Base-by-base conservation (phyloP, 2,888 invertebrate genomes). In the Cosmopolites sordidus region DNA sequence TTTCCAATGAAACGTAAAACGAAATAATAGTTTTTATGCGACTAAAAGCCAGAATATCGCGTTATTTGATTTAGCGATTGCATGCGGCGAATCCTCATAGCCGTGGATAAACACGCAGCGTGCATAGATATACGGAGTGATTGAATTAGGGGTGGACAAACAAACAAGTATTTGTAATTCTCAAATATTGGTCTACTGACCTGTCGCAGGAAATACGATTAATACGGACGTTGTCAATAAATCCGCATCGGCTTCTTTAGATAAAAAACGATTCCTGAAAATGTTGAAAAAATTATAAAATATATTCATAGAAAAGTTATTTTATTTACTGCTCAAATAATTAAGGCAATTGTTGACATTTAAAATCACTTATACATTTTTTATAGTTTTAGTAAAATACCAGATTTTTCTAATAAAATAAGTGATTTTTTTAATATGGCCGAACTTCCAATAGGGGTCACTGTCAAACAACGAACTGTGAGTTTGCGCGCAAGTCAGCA, bases 181-280 rank as follows among this genome's bases (percentile, higher is more conserved):
- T 66, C 68, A 69, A 69, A 69, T 69, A 69, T 69, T 69, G 65
- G 66, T 62, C 62, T 63, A 66, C 67, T 65, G 66, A 66, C 65
- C 67, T 69, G 67, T 67, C 67, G 62, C 60, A 59, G 65, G 62
- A 65, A 67, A 66, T 44, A 45, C 49, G 48, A 54, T 54, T 54
- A 49, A 54, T 48, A 49, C 49, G 38, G 18, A 43, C 12, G 33
- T 33, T 12, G 33, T 33, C 33, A 12, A 33, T n/a, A 33, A 9
- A 12, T 33, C 33, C 12, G n/a, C 33, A 4, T 5, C 22, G 22
- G 22, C 8, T 22, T 22, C 22, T 22, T 22, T 22, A 5, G 22
- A 22, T 22, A n/a, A 22, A 22, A 22, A 22, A 8, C 22, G 22
- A 22, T n/a, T n/a, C n/a, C n/a, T n/a, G n/a, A n/a, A n/a, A n/a